Evolutionary conservation across 2,888 invertebrate genomes (phyloP).

Genomic region (Tachina grossa): DNA sequence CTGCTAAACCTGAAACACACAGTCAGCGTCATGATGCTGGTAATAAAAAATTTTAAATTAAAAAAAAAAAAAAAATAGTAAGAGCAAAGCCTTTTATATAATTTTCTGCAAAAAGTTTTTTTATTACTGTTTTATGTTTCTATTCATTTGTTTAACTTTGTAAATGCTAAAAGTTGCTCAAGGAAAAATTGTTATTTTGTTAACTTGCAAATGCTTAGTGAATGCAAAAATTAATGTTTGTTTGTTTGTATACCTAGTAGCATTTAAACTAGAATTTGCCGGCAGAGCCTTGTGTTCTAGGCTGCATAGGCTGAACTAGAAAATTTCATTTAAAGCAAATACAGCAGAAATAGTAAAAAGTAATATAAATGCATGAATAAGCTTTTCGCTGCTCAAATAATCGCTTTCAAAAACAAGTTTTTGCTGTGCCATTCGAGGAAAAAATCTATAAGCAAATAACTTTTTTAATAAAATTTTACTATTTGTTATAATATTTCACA

Average conservation of each 20-base stretch:
- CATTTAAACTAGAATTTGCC: background rate
- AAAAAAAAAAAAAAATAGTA: background rate
- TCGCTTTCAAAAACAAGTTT: background rate
- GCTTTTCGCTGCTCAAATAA: constrained; percentile 12
- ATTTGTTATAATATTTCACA: constrained; percentile 55
- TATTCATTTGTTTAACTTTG: constrained; percentile 52
- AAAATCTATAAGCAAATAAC: constrained; percentile 29
- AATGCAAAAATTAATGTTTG: background rate
- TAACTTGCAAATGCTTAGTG: constrained; percentile 23
- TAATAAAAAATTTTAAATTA: constrained; percentile 10
- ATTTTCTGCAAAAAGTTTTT: background rate
- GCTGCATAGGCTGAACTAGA: constrained; percentile 2
- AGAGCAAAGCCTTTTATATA: background rate
- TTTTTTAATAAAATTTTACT: constrained; percentile 65
- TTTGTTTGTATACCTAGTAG: background rate
- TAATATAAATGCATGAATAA: constrained; percentile 25
- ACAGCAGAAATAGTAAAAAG: background rate
- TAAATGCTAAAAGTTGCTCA: constrained; percentile 43
- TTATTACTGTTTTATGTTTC: background rate
- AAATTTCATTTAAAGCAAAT: constrained; percentile 16
- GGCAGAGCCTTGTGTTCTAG: background rate
- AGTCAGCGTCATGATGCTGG: constrained; percentile 1
- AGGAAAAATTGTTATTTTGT: constrained; percentile 37
- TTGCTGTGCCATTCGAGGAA: background rate
- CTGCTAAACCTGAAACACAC: constrained; percentile 32